Percentiles rank a stretch among this genome's conserved stretches.
Conservation (phyloP, 2,113 vertebrate species). For the Syrrhaptes paradoxus region DNA sequence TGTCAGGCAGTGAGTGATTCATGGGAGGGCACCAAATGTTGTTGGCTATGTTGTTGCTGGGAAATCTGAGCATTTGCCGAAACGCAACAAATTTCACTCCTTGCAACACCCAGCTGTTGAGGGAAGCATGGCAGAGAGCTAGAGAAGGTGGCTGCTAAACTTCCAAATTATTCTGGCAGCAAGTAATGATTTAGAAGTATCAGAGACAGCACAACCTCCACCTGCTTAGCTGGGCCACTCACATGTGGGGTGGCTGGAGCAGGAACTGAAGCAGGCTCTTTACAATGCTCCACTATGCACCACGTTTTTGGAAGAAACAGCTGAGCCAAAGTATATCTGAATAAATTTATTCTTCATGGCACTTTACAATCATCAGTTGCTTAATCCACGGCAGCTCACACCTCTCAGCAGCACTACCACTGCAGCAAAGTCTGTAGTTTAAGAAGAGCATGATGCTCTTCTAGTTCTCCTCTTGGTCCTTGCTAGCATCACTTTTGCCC, state of each 20-base stretch:
- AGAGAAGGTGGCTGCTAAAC: not conserved
- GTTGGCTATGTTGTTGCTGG: not conserved
- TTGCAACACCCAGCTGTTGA: not conserved
- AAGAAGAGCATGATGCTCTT: not conserved
- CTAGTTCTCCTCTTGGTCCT: not conserved
- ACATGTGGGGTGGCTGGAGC: not conserved
- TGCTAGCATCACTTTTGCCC: not conserved
- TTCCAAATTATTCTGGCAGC: not conserved
- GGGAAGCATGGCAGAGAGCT: not conserved
- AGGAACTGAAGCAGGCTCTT: not conserved
- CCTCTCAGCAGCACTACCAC: not conserved
- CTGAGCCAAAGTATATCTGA: not conserved
- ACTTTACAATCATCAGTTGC: not conserved
- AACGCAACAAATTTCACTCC: not conserved
- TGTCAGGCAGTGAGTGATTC: not conserved
- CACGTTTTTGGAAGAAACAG: not conserved
- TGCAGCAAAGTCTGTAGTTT: not conserved
- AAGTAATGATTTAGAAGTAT: not conserved
- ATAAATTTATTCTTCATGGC: not conserved
- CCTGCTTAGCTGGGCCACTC: not conserved
- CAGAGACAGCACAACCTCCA: not conserved
- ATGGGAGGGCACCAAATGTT: not conserved
- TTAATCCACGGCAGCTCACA: not conserved
- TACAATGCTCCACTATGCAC: not conserved
- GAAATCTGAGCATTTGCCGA: not conserved